These are phyloP conservation scores for Thunnus thynnus DNA, from an alignment of 2,113 vertebrate species.

Conservation along the genomic window DNA sequence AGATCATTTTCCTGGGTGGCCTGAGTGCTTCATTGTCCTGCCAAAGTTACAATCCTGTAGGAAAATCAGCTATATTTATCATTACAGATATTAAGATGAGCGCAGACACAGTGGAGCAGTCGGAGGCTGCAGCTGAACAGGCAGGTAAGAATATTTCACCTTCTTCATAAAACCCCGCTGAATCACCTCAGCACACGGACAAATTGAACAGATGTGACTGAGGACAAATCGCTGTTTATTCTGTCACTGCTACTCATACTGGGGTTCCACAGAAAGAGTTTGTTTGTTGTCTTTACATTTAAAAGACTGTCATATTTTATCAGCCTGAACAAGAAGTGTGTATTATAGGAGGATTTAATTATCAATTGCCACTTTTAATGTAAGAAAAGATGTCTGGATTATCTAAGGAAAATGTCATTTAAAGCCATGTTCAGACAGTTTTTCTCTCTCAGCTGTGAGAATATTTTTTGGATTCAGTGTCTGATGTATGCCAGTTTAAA, in stretches of 20 bases:
- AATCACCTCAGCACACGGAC: conserved; percentile 3
- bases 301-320: background rate
- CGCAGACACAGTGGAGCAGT: conserved; percentile 89
- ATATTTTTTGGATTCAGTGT: background rate
- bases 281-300: background rate
- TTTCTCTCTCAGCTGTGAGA: background rate
- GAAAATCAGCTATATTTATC: conserved; percentile 92
- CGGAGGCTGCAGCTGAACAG: conserved; percentile 85
- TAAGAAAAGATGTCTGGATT: background rate
- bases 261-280: background rate
- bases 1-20: conserved; percentile 89
- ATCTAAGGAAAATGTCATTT: too few species aligned
- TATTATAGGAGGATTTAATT: too few species aligned
- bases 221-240: conserved; percentile 12
- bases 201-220: background rate
- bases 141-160: conserved; percentile 88
- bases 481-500: background rate
- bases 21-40: conserved; percentile 84
- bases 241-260: conserved; percentile 7
- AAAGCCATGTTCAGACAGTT: too few species aligned
- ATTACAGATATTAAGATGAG: conserved; percentile 97
- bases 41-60: conserved; percentile 89
- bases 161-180: background rate
- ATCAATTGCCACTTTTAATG: background rate
- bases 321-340: background rate